Evolutionary conservation across 2,888 invertebrate species (phyloP).

Genomic region (Xylota segnis): DNA sequence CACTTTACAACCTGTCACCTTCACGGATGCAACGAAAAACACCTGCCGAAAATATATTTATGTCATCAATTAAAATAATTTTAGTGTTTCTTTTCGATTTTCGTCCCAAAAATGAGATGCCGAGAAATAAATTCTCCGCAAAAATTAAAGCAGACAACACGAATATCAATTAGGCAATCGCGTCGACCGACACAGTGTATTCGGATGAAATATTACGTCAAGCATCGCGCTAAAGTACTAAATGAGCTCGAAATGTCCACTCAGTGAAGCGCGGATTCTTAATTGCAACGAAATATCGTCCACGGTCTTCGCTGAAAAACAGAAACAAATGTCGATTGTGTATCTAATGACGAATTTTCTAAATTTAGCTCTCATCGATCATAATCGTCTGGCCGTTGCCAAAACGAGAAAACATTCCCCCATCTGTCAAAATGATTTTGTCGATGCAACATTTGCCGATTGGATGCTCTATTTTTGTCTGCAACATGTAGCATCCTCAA

Average conservation of each 20-base stretch:
- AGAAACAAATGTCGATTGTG: conserved; percentile 48
- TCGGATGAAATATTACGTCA: conserved; percentile 45
- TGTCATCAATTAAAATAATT: conserved; percentile 61
- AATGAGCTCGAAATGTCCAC: conserved; percentile 27
- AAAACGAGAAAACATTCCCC: conserved; percentile 34
- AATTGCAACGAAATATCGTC: conserved; percentile 45
- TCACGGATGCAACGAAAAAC: conserved; percentile 31
- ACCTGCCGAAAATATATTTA: conserved; percentile 54
- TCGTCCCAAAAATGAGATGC: conserved; percentile 12
- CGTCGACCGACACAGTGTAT: conserved; percentile 1
- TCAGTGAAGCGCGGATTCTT: conserved; percentile 35
- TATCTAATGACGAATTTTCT: conserved; percentile 59
- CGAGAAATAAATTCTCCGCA: conserved; percentile 28
- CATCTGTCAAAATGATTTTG: conserved; percentile 31
- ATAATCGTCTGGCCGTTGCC: conserved; percentile 57
- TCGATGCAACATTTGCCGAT: conserved; percentile 28
- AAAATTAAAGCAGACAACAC: conserved; percentile 16
- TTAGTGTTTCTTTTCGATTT: conserved; percentile 14
- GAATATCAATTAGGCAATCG: conserved; percentile 27
- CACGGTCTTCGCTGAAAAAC: neutral
- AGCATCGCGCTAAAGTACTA: conserved; percentile 30
- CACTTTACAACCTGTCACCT: conserved; percentile 33
- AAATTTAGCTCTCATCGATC: conserved; percentile 63
- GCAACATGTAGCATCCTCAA: conserved; percentile 15
- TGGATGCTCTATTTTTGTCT: conserved; percentile 25